These are phyloP conservation scores for Cheumatopsyche charites DNA, from an alignment of 1,140 invertebrate species.

Conservation along the genomic window DNA sequence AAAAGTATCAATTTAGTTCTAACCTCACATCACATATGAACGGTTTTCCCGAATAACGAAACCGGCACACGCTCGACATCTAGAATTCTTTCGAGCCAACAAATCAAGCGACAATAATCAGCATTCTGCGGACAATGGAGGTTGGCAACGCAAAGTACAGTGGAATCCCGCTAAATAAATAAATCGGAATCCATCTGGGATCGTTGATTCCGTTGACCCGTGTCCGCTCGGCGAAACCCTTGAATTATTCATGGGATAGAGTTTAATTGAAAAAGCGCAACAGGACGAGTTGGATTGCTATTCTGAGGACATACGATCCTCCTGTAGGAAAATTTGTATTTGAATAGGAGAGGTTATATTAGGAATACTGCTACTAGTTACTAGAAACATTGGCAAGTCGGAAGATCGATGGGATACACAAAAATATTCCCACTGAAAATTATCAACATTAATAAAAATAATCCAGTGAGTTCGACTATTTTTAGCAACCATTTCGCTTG, in stretches of 20 bases:
- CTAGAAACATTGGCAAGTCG: too few relatives aligned
- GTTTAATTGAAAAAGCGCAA: slow-evolving; percentile 34
- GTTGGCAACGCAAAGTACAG: not conserved
- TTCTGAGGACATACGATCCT: not conserved
- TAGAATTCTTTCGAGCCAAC: not conserved
- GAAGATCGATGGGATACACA: too few relatives aligned
- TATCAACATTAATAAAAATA: too few relatives aligned
- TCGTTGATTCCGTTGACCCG: slow-evolving; percentile 30
- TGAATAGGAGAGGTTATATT: slow-evolving; percentile 16
- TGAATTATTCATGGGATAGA: slow-evolving; percentile 31
- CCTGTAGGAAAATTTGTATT: slow-evolving; percentile 28
- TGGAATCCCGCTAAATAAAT: not conserved
- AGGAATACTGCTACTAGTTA: not conserved
- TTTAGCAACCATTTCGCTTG: too few relatives aligned
- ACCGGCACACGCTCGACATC: too few relatives aligned
- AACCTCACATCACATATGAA: too few relatives aligned
- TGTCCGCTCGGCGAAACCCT: slow-evolving; percentile 16
- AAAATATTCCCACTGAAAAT: too few relatives aligned
- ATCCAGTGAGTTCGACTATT: too few relatives aligned
- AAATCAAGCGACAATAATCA: slow-evolving; percentile 7
- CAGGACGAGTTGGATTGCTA: slow-evolving; percentile 4
- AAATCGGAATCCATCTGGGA: slow-evolving; percentile 18
- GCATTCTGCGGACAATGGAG: not conserved
- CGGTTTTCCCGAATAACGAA: too few relatives aligned
- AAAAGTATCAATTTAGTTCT: too few relatives aligned